These are phyloP conservation scores for Saccostrea echinata DNA, from an alignment of 1,140 invertebrate genomes.

Conservation along the genomic window DNA sequence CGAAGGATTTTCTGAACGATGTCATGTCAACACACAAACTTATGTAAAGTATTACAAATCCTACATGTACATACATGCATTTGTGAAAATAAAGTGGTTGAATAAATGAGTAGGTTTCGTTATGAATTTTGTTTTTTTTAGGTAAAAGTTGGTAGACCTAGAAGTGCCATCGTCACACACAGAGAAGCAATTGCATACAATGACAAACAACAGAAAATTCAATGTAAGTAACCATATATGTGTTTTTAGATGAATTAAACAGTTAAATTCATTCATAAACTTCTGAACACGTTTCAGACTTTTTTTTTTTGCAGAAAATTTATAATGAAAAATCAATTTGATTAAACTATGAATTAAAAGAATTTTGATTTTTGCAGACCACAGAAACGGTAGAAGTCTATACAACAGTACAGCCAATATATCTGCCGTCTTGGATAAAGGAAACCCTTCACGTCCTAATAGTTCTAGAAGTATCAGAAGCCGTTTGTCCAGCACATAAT, in stretches of 20 bases:
- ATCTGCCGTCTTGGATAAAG: background rate
- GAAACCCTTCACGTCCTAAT: background rate
- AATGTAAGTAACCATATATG: background rate
- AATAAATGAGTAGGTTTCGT: background rate
- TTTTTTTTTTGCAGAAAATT: too few species aligned
- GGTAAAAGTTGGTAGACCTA: conserved; percentile 43
- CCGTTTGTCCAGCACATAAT: background rate
- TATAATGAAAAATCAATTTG: too few species aligned
- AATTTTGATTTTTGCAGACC: background rate
- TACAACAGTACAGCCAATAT: background rate
- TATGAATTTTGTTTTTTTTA: background rate
- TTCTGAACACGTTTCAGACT: background rate
- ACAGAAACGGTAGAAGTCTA: background rate
- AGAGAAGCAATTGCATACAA: conserved; percentile 30
- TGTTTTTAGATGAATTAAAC: background rate
- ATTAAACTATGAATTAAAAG: too few species aligned
- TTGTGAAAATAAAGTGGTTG: background rate
- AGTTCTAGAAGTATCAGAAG: background rate
- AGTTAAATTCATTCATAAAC: background rate
- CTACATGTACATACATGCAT: background rate
- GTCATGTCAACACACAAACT: background rate
- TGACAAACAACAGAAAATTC: conserved; percentile 1
- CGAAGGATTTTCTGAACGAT: background rate
- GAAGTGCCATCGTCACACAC: conserved; percentile 55
- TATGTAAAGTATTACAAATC: background rate